Evolutionary conservation across 2,797 vertebrate species (phyloP).

Genomic region (Vultur gryphus): DNA sequence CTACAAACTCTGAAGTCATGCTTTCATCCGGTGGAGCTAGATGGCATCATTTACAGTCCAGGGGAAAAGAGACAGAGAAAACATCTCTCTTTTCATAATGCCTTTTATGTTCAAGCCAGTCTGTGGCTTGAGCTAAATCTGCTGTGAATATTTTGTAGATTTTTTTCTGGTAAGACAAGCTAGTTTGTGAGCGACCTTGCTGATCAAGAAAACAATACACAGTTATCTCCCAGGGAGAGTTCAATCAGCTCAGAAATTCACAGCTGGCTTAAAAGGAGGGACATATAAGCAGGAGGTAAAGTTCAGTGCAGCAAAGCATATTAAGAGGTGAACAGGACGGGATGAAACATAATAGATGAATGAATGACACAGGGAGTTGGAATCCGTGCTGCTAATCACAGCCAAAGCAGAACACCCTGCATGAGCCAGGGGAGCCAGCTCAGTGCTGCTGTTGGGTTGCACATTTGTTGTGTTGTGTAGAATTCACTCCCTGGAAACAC

Average conservation of each 20-base stretch:
- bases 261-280: slow-evolving; percentile 2
- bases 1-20: not conserved
- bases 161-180: not conserved
- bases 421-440: not conserved
- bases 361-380: not conserved
- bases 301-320: not conserved
- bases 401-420: not conserved
- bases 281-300: not conserved
- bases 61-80: not conserved
- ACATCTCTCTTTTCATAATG: not conserved
- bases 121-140: not conserved
- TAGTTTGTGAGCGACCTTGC: not conserved
- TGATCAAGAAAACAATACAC: not conserved
- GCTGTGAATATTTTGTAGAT: not conserved
- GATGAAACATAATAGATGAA: not conserved
- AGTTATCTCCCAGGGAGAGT: not conserved
- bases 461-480: not conserved
- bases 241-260: slow-evolving; percentile 17
- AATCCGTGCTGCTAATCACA: not conserved
- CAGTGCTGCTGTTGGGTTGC: not conserved
- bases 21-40: not conserved
- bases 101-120: not conserved
- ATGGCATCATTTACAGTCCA: not conserved
- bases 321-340: not conserved
- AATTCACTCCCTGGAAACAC: not conserved